phyloP scores from a whole-genome alignment of 1,140 invertebrate genomes.

The Gonatopus flavifemur region DNA sequence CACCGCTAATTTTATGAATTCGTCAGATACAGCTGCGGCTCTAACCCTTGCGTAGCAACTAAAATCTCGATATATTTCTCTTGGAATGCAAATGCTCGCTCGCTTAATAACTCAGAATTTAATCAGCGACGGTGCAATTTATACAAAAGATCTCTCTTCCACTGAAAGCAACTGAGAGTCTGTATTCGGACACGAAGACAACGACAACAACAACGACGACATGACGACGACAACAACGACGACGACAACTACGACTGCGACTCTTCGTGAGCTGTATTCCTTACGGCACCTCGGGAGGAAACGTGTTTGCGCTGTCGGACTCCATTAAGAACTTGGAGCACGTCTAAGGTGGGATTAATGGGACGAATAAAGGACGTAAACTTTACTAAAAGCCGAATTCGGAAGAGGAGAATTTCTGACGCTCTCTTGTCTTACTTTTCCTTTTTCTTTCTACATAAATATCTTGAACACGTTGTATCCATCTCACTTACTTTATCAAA shows the following conservation, averaged over 20 bases:
- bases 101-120: conserved; percentile 34
- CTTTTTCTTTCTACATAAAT: too few species aligned
- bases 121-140: conserved; percentile 33
- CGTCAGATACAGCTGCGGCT: conserved; percentile 3
- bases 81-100: conserved; percentile 19
- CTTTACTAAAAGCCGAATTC: not conserved
- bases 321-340: conserved; percentile 16
- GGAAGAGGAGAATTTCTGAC: too few species aligned
- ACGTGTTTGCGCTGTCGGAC: not conserved
- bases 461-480: too few species aligned
- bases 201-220: not conserved
- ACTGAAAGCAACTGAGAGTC: too few species aligned
- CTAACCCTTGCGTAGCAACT: not conserved
- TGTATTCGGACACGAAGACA: too few species aligned
- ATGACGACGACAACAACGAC: not conserved
- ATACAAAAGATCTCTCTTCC: conserved; percentile 27
- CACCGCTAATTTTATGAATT: conserved; percentile 14
- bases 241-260: not conserved
- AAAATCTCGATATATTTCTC: conserved; percentile 29
- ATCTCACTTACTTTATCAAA: too few species aligned
- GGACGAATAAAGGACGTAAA: not conserved
- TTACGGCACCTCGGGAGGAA: too few species aligned
- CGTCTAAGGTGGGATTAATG: conserved; percentile 16
- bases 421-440: too few species aligned
- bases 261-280: too few species aligned